Base-by-base conservation (phyloP, 2,888 invertebrate genomes). In the Hydropsyche betteni region DNA sequence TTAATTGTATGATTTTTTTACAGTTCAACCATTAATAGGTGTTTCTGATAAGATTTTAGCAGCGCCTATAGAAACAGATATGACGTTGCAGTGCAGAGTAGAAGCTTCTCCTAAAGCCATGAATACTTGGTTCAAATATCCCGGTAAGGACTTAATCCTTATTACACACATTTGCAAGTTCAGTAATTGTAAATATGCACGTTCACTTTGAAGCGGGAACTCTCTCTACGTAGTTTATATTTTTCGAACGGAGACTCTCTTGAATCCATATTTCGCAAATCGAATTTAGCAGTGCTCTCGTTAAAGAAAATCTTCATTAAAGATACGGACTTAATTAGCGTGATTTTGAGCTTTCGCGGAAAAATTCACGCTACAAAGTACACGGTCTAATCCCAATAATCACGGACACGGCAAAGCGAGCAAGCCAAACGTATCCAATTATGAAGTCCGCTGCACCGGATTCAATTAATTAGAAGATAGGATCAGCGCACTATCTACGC, bases 81-180 rank as follows among this genome's bases (percentile, higher is more conserved):
- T 95, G 50, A 90, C 92, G 69, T 88, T 96, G 79, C 93, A 94
- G 83, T 96, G 96, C 85, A 91, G 92, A 85, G 93, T 95, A 36
- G 96, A 96, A 84, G 94, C 95, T 10, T 94, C 94, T 74, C 95
- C 96, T 51, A 93, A 91, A 83, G 92, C 95, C 44, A 91, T 95
- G 84, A 94, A 93, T 84, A 93, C 92, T 80, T 96, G 96, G 96
- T 73, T 74, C 55, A 76, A 69, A 72, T 76, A 79, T 50, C 44
- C 74, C 8, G 76, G 79, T 79, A 69, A 79, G 75, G 6, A 51
- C 52, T 69, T 69, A 51, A 14, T 69, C 6, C 44, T 2, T 44
- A 8, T 8, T 44, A 44, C 6, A 44, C 44, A 8, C 10, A 4
- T 44, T 44, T 44, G 24, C 24, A 24, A 24, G 24, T 44, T 8